Evolutionary conservation across 2,797 vertebrate genomes (phyloP), one percentile per base, ranked within the genome.

Genomic region (Rousettus madagascariensis): DNA sequence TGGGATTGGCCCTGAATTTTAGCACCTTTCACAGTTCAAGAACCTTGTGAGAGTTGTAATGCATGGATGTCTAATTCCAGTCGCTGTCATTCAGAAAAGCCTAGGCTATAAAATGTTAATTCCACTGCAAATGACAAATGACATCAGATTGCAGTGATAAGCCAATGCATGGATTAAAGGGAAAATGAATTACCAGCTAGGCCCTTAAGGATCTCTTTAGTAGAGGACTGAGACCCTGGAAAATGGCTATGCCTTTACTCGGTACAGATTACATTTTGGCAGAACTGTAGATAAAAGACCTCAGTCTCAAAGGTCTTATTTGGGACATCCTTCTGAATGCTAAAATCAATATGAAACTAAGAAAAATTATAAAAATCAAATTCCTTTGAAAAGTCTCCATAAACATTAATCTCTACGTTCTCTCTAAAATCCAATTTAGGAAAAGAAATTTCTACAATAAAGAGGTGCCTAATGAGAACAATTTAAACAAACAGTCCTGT

Each of bases 331-430:
- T 92, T 96, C 91, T 91, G 96, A 97, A 97, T 88, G 95, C 86
- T 83, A 91, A 97, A 95, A 90, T 87, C 63, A 77, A 97, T 84
- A 96, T 26, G 72, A 86, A 96, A 89, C 61, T 88, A 94, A 91
- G n/a, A 95, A 95, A 96, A 97, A 95, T 82, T 89, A 1, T 80
- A 96, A 96, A 97, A 97, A 96, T 96, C 57, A 90, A 94, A 90
- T 95, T 86, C 30, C 59, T 71, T 89, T 97, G 77, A 94, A 98
- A 98, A 95, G 96, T 80, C 1, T 46, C 93, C 66, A 51, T 93
- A 97, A 97, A 85, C 68, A 96, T 80, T 85, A 92, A 97, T 43
- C 57, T 93, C 79, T 63, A 96, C 49, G 49, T 87, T 68, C 75
- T 97, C 96, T 93, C 95, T 79, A 83, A 94, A 97, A 97, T 92